Base-by-base conservation (phyloP, 2,888 invertebrate genomes). In the Parelbella ahira region DNA sequence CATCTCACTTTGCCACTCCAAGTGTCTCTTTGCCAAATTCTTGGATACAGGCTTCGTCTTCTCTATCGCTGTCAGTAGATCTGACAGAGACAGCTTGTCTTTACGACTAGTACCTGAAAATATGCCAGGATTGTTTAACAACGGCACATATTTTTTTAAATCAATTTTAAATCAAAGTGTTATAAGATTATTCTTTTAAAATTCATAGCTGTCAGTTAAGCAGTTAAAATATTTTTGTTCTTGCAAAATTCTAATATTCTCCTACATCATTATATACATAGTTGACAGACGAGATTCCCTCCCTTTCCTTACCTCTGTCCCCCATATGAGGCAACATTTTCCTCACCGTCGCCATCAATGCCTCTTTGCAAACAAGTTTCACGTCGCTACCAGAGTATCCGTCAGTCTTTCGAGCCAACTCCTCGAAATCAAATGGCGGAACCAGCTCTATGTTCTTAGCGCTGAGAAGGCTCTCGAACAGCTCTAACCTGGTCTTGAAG, bases 341-440 rank as follows among this genome's bases (percentile, higher is more conserved):
- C 61, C 96, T 89, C 11, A 97, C 89, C 12, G 92, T 90, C 13
- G 89, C 86, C 95, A 98, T 97, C 42, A 94, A 91, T 0, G 95
- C 93, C 86, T 97, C 97, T 73, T 97, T 97, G 68, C 96, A 96
- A 15, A 95, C 91, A 50, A 94, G 79, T 59, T 93, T 93, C 32
- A 98, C 91, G 65, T 98, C 98, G 5, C 96, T 95, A 0, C 97
- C 96, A 0, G 97, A 96, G 67, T 95, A 97, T 2, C 93, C 92
- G 6, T 92, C 90, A 0, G 94, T 94, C 37, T 78, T 64, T 2
- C 68, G 54, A 0, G 91, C 87, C 51, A 93, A 58, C 18, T 78
- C 68, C 2, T 68, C 53, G 24, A 88, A 86, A 41, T 90, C 80
- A 2, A 75, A 60, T 8, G 79, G 65, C 0, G 76, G 64, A 3